A percentile compares a stretch with the other conserved stretches of the same genome.
Conservation (phyloP, 1,140 invertebrate genomes). For the Pogonus chalceus region DNA sequence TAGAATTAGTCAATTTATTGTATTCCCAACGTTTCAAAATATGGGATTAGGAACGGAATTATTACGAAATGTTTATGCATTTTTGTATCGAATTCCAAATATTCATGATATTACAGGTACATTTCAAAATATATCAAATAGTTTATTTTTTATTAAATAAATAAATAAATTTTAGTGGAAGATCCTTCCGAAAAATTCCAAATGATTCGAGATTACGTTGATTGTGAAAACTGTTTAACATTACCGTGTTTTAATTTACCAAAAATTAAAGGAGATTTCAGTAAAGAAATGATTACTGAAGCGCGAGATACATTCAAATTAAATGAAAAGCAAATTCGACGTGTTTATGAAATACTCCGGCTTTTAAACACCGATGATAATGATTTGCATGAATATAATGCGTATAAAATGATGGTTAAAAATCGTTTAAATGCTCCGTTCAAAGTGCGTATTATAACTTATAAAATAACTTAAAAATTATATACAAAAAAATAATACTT, state of each 20-base stretch:
- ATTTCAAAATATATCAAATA: background rate
- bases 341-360: background rate
- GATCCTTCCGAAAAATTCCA: background rate
- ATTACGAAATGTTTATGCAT: background rate
- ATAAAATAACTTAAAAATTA: too few species aligned
- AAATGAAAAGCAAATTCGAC: background rate
- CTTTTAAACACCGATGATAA: background rate
- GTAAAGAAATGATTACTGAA: background rate
- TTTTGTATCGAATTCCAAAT: background rate
- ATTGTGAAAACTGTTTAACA: background rate
- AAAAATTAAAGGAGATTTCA: background rate
- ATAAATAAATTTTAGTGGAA: background rate
- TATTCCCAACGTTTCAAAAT: background rate
- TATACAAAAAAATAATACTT: too few species aligned
- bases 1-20: background rate
- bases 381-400: too few species aligned
- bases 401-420: too few species aligned
- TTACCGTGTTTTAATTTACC: background rate
- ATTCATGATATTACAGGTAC: background rate
- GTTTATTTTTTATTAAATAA: background rate
- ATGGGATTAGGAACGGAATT: background rate
- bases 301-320: background rate
- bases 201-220: background rate
- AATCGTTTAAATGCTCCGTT: too few species aligned
- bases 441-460: too few species aligned